These are phyloP conservation scores for Narcine bancroftii DNA, from an alignment of 2,113 vertebrate species.

Conservation along the genomic window DNA sequence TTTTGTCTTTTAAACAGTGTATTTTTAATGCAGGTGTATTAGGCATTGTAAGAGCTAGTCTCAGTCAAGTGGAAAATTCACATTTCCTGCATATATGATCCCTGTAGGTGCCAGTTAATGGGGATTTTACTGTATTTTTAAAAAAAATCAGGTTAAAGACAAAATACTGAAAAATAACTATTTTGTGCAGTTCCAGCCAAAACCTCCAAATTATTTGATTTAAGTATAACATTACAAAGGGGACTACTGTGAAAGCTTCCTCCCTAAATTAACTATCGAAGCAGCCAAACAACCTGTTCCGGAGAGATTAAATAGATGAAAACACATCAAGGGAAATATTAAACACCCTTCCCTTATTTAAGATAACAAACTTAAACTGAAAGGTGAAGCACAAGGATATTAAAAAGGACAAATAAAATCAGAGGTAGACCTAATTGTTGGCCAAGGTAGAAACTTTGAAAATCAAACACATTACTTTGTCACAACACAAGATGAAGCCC, in stretches of 20 bases:
- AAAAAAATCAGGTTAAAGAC: not conserved
- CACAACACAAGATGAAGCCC: not conserved
- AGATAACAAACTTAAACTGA: constrained; percentile 2
- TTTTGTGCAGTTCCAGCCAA: not conserved
- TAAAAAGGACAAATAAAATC: not conserved
- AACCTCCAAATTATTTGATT: not conserved
- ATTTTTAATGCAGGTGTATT: no score
- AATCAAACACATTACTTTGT: not conserved
- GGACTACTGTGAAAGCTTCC: not conserved
- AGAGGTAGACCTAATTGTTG: not conserved
- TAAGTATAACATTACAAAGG: not conserved
- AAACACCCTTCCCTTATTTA: not conserved
- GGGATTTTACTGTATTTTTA: no score
- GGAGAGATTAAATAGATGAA: not conserved
- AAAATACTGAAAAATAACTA: not conserved
- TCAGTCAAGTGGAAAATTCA: no score
- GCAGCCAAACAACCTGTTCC: not conserved
- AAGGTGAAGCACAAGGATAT: not conserved
- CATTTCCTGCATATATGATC: no score
- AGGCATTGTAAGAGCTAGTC: no score
- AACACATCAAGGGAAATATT: not conserved
- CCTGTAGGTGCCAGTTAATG: no score
- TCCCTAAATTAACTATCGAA: not conserved
- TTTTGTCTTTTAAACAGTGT: no score
- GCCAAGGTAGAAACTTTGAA: not conserved